A percentile compares a stretch with the other conserved stretches of the same genome.
These are phyloP conservation scores for Parochlus steinenii DNA, from an alignment of 2,888 invertebrate genomes.

Conservation along the genomic window DNA sequence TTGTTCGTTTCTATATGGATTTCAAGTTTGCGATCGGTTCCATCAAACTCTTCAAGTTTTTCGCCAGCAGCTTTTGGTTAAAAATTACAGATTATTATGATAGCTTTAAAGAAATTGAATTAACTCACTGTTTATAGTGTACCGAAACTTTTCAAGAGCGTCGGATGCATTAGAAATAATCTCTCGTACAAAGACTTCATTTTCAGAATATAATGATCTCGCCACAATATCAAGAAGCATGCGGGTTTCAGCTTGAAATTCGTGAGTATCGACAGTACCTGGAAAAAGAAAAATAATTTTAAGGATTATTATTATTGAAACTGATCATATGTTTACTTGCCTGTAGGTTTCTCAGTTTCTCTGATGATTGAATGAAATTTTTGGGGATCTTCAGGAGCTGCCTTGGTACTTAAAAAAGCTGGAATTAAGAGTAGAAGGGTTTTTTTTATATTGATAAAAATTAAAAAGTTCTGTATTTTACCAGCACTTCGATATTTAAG, in stretches of 20 bases:
- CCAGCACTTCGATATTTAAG: too few species aligned
- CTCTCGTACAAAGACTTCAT: constrained; percentile 93
- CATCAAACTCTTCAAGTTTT: constrained; percentile 34
- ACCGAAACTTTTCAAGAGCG: constrained; percentile 88
- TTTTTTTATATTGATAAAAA: too few species aligned
- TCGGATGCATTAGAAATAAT: constrained; percentile 94
- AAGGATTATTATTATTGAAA: too few species aligned
- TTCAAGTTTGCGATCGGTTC: constrained; percentile 54
- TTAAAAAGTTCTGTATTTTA: too few species aligned
- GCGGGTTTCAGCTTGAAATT: constrained; percentile 93
- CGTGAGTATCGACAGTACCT: constrained; percentile 48
- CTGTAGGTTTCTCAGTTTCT: constrained; percentile 20
- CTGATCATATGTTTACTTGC: too few species aligned
- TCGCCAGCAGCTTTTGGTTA: constrained; percentile 32
- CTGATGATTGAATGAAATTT: constrained; percentile 20
- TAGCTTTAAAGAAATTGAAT: not conserved
- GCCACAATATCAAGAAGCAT: constrained; percentile 95
- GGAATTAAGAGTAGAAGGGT: too few species aligned
- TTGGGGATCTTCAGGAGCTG: too few species aligned
- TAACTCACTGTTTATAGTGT: constrained; percentile 42
- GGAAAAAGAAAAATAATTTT: too few species aligned
- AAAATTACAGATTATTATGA: constrained; percentile 15
- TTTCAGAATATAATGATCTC: constrained; percentile 90
- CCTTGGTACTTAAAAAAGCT: too few species aligned
- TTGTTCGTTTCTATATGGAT: constrained; percentile 83